These are phyloP conservation scores for Otis tarda DNA, from an alignment of 2,113 vertebrate genomes.

Conservation along the genomic window DNA sequence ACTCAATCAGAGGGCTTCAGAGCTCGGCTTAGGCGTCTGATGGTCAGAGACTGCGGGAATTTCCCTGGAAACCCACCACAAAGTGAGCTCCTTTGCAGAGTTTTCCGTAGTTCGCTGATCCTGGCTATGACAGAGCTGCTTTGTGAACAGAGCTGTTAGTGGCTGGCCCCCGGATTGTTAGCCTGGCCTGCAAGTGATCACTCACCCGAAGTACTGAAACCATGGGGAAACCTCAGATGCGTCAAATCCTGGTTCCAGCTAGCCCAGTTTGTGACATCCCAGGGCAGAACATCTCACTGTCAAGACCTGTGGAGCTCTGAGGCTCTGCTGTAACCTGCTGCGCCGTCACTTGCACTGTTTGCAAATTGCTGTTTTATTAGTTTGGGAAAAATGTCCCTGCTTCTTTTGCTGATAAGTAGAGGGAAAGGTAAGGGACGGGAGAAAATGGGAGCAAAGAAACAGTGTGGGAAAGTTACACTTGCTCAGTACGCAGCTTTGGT, in stretches of 20 bases:
- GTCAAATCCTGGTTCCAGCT: neutral
- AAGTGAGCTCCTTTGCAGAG: neutral
- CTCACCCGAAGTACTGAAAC: neutral
- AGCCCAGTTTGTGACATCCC: neutral
- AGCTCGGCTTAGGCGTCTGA: rapidly evolving
- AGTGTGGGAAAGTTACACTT: too few species aligned
- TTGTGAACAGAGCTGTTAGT: neutral
- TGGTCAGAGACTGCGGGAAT: neutral
- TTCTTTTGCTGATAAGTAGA: neutral
- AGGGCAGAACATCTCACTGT: neutral
- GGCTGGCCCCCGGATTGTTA: neutral
- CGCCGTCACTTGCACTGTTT: neutral
- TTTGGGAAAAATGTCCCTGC: neutral
- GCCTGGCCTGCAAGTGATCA: neutral
- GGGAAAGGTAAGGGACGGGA: neutral
- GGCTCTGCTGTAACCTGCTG: neutral
- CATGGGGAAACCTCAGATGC: rapidly evolving
- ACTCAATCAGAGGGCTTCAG: neutral
- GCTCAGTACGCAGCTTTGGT: neutral
- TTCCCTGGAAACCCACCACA: neutral
- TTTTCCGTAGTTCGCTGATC: neutral
- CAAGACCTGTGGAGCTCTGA: neutral
- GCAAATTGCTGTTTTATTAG: neutral
- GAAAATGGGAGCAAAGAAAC: neutral
- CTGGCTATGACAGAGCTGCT: neutral